Base-by-base conservation (phyloP, 64 coral and sea anemone species). In the Pocillopora damicornis region DNA sequence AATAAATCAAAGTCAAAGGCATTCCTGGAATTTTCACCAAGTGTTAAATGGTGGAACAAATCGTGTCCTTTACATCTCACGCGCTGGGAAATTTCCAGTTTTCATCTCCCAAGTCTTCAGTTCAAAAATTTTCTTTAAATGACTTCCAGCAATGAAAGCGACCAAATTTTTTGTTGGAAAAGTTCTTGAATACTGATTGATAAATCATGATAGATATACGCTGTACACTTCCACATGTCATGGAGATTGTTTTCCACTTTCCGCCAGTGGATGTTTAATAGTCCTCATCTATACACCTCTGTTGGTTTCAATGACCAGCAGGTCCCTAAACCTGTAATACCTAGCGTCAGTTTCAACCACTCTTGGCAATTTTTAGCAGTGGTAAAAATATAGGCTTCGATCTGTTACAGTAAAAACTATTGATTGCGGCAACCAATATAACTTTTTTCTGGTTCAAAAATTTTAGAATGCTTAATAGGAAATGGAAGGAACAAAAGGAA, bases 401-500 rank as follows among this genome's bases (percentile, higher is more conserved):
- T 60, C 51, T 26, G 58, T 22, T 79, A 79, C 77, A 60, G 51
- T 79, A 26, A 60, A 79, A 26, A 59, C 22, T 60, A 0, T 4
- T 37, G 60, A 79, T 51, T 58, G 77, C 58, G 26, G 58, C 25
- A 26, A 58, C 45, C 81, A 85, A 85, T 85, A 73, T 23, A 25
- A 22, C 22, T 73, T 15, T 66, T 14, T 62, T 68, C 14, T 68
- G 9, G 3, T 42, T 69, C 14, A 6, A 73, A 85, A 26, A 65
- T n/a, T 36, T 20, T 7, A 26, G 35, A 58, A 13, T 72, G 13
- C 81, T 37, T 73, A 73, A 30, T 58, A 37, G 35, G 36, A 61
- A 82, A 60, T 63, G 67, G 65, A 23, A 20, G 8, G 30, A 85
- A 85, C 81, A 85, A 85, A 85, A 63, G 42, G 20, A 45, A 25